Base-by-base conservation (phyloP, 2,797 vertebrate species). In the Apogon talboti region DNA sequence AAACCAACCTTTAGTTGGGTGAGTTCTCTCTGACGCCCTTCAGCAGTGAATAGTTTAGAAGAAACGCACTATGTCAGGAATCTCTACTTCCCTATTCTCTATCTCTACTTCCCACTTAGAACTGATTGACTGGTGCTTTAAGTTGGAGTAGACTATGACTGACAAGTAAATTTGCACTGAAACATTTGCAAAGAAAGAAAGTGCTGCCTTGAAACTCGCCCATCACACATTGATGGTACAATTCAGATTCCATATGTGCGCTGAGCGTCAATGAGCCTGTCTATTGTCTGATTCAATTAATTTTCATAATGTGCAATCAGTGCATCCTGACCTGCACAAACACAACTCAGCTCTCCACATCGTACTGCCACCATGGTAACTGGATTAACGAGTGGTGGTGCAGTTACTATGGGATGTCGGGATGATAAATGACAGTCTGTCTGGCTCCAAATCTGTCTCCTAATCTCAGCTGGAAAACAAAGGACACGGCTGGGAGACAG, bases 361-460 rank as follows among this genome's bases (percentile, higher is more conserved):
- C 57, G 68, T 71, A 42, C 78, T 50, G 84, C 72, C 76, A 61
- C 84, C 85, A 89, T 90, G 90, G 87, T 82, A 89, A 91, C 90
- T 81, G 87, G 87, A 91, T 91, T 90, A 91, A 83, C 57, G 58
- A 74, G 73, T 62, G 10, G 74, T 18, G 10, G 77, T 11, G 63
- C 75, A 60, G 80, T 85, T 82, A 89, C 82, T 88, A 79, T 85
- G 79, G 89, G 84, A 90, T 79, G 90, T 85, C 57, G 63, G 55
- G 72, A 87, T 91, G 91, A 92, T 86, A 84, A 85, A 91, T 84
- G 88, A 84, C 83, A 70, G 76, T 63, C 86, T 81, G 90, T 87
- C 86, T 87, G 84, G 84, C 78, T 79, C 69, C 74, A 78, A 82
- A 89, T 91, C 83, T 83, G 86, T 80, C 77, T 85, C 83, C 84